These are phyloP conservation scores for Chrysolina oricalcia DNA, from an alignment of 2,888 invertebrate genomes.

Conservation along the genomic window DNA sequence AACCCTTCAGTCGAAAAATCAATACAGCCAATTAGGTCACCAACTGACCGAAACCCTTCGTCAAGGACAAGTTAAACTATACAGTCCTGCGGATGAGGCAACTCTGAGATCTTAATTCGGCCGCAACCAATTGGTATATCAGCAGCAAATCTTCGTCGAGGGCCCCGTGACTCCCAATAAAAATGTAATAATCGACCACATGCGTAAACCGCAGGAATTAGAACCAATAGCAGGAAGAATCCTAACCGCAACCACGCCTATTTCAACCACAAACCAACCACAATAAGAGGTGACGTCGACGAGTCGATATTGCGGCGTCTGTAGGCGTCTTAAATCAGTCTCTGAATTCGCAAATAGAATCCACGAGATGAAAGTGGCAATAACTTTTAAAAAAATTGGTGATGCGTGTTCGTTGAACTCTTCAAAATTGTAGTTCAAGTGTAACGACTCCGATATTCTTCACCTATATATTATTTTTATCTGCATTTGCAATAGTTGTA, in stretches of 20 bases:
- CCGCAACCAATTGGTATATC: slow-evolving; percentile 41
- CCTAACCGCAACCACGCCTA: slow-evolving; percentile 75
- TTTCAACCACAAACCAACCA: slow-evolving; percentile 71
- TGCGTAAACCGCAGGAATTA: slow-evolving; percentile 75
- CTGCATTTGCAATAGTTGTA: too few species aligned
- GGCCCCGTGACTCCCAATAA: slow-evolving; percentile 66
- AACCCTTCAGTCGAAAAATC: slow-evolving; percentile 45
- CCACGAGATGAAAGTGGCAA: slow-evolving; percentile 1
- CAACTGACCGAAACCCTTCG: slow-evolving; percentile 39
- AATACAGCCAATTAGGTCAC: slow-evolving; percentile 49
- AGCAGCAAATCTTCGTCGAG: slow-evolving; percentile 29
- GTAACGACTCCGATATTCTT: too few species aligned
- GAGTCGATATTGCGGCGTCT: slow-evolving; percentile 67
- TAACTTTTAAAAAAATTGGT: background rate
- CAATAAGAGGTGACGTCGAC: slow-evolving; percentile 71
- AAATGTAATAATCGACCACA: slow-evolving; percentile 72
- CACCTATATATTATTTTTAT: too few species aligned
- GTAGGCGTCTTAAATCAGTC: slow-evolving; percentile 64
- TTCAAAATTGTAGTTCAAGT: too few species aligned
- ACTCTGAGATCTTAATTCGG: slow-evolving; percentile 43
- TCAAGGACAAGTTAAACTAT: slow-evolving; percentile 24
- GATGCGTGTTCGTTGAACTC: too few species aligned
- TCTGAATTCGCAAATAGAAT: slow-evolving; percentile 38
- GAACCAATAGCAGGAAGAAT: slow-evolving; percentile 75
- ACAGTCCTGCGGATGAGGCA: slow-evolving; percentile 26